Percentiles rank a stretch among this genome's conserved stretches.
These are phyloP conservation scores for Chascanopsetta lugubris DNA, from an alignment of 2,113 vertebrate genomes.

Conservation along the genomic window DNA sequence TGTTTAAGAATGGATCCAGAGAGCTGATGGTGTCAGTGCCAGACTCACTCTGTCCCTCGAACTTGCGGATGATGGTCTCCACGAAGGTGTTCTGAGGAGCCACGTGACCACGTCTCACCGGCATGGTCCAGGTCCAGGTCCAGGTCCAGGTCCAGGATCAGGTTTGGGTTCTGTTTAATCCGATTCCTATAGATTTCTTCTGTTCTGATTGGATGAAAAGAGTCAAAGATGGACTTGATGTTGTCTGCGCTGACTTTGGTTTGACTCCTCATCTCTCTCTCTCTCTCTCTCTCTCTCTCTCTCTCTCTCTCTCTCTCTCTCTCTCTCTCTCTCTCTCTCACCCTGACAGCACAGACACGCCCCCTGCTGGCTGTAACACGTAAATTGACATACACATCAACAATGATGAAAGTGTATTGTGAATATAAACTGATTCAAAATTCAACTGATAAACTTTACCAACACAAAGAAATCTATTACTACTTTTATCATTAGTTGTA, in stretches of 20 bases:
- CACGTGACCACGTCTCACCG: conserved; percentile 90
- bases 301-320: not conserved
- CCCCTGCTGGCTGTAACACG: too few relatives aligned
- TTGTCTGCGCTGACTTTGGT: not conserved
- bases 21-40: too few relatives aligned
- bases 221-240: not conserved
- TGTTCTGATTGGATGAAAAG: not conserved
- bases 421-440: too few relatives aligned
- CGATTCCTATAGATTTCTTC: not conserved
- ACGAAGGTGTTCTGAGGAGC: conserved; percentile 92
- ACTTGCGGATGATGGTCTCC: conserved; percentile 94
- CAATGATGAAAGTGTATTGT: too few relatives aligned
- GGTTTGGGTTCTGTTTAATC: too few relatives aligned
- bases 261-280: not conserved
- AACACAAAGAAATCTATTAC: too few relatives aligned
- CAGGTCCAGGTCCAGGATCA: not conserved
- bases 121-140: conserved; percentile 74
- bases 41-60: conserved; percentile 92
- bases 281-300: conserved; percentile 3
- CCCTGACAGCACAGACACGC: conserved; percentile 14
- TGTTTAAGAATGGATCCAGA: too few relatives aligned
- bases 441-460: too few relatives aligned
- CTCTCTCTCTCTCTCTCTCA: not conserved
- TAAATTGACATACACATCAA: too few relatives aligned
- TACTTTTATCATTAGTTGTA: too few relatives aligned